phyloP scores from a whole-genome alignment of 2,888 invertebrate species.

The Ramazzottius varieornatus region DNA sequence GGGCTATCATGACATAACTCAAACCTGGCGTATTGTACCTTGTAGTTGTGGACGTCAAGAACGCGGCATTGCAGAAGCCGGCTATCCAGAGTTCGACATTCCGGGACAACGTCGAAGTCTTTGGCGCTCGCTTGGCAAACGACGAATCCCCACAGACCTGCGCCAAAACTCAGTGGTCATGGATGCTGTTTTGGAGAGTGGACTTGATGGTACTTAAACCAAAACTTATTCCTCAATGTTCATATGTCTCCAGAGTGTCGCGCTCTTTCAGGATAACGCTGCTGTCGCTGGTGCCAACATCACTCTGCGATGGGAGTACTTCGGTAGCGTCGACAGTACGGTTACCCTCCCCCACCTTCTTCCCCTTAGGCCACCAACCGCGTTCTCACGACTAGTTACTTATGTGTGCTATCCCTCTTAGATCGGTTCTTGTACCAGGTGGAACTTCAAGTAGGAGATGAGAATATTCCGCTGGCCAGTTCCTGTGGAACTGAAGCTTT shows the following conservation, averaged over 20 bases:
- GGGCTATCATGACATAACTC: no score
- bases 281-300: neutral
- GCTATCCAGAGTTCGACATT: slow-evolving; percentile 2
- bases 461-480: neutral
- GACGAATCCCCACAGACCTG: neutral
- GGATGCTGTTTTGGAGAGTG: slow-evolving; percentile 3
- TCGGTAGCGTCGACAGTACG: slow-evolving; percentile 2
- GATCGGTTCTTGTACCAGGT: neutral
- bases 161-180: neutral
- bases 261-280: neutral
- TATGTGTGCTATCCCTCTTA: neutral
- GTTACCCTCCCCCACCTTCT: neutral
- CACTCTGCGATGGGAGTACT: slow-evolving; percentile 2
- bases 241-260: no score
- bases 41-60: neutral
- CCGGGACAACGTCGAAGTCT: neutral
- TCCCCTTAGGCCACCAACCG: no score
- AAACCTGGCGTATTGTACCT: no score
- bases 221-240: neutral
- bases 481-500: neutral
- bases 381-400: neutral
- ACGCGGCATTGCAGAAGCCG: neutral
- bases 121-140: neutral
- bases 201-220: neutral
- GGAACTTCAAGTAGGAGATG: neutral